Conservation (phyloP, 1,140 invertebrate genomes). For the Tribolium madens region DNA sequence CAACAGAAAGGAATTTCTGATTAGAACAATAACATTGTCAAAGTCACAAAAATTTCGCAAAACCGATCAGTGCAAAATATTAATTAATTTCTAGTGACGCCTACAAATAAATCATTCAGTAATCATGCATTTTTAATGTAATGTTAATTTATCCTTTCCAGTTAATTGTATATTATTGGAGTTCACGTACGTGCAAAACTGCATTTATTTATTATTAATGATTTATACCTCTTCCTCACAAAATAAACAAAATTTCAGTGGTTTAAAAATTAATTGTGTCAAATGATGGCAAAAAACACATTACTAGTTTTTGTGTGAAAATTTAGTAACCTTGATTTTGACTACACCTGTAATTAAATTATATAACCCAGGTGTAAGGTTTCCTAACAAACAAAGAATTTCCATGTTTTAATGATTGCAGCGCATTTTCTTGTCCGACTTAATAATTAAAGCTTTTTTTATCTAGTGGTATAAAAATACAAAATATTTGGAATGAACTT, state of each 20-base stretch:
- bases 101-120: too few relatives aligned
- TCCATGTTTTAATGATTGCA: not conserved
- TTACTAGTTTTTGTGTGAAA: not conserved
- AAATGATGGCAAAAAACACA: too few relatives aligned
- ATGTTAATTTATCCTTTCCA: too few relatives aligned
- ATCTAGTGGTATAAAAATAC: not conserved
- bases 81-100: too few relatives aligned
- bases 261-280: too few relatives aligned
- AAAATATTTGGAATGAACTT: not conserved
- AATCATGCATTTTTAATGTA: too few relatives aligned
- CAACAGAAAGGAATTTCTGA: not conserved
- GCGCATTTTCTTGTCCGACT: not conserved
- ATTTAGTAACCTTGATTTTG: conserved; percentile 2
- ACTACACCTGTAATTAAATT: not conserved
- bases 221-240: too few relatives aligned
- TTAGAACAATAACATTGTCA: not conserved
- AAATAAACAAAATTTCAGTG: too few relatives aligned
- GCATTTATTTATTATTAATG: not conserved
- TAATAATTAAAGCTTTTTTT: not conserved
- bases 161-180: too few relatives aligned
- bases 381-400: not conserved
- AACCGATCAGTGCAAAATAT: not conserved
- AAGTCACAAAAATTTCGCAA: not conserved
- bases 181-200: too few relatives aligned
- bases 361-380: not conserved